Base-by-base conservation (phyloP, 92 coral and sea anemone species). In the Nematostella vectensis region DNA sequence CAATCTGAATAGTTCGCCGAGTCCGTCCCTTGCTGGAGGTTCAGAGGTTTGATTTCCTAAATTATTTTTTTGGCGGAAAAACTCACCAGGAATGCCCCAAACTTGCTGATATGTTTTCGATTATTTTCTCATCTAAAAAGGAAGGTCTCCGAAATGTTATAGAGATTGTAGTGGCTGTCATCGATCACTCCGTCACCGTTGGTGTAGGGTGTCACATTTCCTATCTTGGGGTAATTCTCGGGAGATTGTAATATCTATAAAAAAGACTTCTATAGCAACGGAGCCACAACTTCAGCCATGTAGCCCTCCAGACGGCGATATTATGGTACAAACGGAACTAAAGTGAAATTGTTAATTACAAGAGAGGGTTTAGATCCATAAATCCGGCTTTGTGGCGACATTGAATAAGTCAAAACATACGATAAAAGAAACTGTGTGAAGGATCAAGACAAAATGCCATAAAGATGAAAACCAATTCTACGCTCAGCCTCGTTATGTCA, bases 401-500 rank as follows among this genome's bases (percentile, higher is more conserved):
- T 33, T 6, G 15, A 15, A 6, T 33, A 15, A 33, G 8, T 33
- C 6, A 33, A 6, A 33, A 33, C 40, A 15, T 6, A 15, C 40
- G 40, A 33, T 33, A 33, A 33, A 15, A 6, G 8, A 33, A 33
- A 6, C 40, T 33, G 6, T 6, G 40, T 33, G 40, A 33, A 33
- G 40, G 6, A 33, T 15, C 6, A 33, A 6, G 18, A 16, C 17
- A 39, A 21, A 11, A 0, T 20, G 19, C 1, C 19, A 44, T 33
- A 15, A 58, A 33, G 31, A 28, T 19, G 29, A 27, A 27, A 22
- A 44, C 36, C 50, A 44, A 40, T 37, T 58, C 63, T 11, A 58
- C 49, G 16, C 63, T 58, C 17, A 21, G 63, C 47, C 50, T 66
- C 22, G 55, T 55, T 12, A 51, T 63, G 47, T 23, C 37, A 13